Evolutionary conservation across 2,888 invertebrate genomes (phyloP).

Genomic region (Eilema griseolum): DNA sequence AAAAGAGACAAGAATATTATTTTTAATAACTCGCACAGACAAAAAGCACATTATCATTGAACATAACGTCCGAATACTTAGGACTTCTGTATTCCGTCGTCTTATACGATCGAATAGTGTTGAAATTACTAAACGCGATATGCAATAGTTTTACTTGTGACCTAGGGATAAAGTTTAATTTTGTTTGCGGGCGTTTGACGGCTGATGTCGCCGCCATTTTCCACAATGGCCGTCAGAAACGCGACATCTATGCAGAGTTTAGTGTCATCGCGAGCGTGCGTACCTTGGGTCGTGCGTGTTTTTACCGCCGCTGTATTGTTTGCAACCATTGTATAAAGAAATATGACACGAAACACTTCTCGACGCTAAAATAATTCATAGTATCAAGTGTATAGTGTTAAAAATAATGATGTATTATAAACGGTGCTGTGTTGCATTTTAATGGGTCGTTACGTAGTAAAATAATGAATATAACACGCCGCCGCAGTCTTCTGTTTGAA

Average conservation of each 20-base stretch:
- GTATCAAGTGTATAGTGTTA: constrained; percentile 51
- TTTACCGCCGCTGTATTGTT: constrained; percentile 64
- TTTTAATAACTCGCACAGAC: constrained; percentile 59
- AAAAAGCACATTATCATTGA: constrained; percentile 50
- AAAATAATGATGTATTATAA: constrained; percentile 50
- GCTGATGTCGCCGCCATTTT: constrained; percentile 79
- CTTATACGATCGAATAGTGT: constrained; percentile 75
- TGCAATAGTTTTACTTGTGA: constrained; percentile 45
- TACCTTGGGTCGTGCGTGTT: constrained; percentile 65
- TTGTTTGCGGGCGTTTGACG: constrained; percentile 67
- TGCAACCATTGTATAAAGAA: constrained; percentile 80
- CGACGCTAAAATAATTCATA: constrained; percentile 55
- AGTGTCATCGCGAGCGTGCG: constrained; percentile 81
- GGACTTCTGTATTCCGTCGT: constrained; percentile 68
- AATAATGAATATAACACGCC: constrained; percentile 82
- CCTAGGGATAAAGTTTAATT: constrained; percentile 35
- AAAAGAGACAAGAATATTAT: constrained; percentile 62
- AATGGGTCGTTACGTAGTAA: constrained; percentile 69
- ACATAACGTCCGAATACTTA: constrained; percentile 38
- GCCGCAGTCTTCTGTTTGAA: constrained; percentile 81
- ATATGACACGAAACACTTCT: constrained; percentile 74
- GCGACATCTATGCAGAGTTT: constrained; percentile 82
- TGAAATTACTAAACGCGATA: constrained; percentile 42
- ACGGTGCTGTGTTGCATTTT: constrained; percentile 46
- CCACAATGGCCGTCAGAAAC: constrained; percentile 76